phyloP scores from a whole-genome alignment of 1,140 invertebrate species.

The Fragariocoptes setiger region DNA sequence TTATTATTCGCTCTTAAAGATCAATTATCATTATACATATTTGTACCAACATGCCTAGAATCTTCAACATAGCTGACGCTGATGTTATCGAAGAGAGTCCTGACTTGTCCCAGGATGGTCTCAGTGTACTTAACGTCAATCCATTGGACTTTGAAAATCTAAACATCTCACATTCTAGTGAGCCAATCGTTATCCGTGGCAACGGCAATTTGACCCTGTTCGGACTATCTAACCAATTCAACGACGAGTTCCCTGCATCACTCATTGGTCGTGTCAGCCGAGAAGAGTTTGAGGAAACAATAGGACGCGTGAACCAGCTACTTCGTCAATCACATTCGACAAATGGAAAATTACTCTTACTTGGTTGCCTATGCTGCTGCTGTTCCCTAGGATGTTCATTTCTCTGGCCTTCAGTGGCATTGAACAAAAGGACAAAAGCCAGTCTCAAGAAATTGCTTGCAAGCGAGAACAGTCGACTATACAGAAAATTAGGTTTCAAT shows the following conservation, averaged over 20 bases:
- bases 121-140: too few species aligned
- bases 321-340: conserved; percentile 7
- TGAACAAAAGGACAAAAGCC: conserved; percentile 7
- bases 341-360: conserved; percentile 8
- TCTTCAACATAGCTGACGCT: too few species aligned
- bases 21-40: background rate
- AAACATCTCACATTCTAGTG: too few species aligned
- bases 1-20: background rate
- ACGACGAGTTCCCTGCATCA: conserved; percentile 6
- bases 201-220: conserved; percentile 10
- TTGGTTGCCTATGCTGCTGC: conserved; percentile 10
- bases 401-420: conserved; percentile 9
- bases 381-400: conserved; percentile 9
- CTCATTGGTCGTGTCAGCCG: conserved; percentile 7
- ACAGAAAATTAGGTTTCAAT: conserved; percentile 9
- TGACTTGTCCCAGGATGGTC: too few species aligned
- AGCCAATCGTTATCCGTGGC: conserved; percentile 9
- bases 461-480: conserved; percentile 8
- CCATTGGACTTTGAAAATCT: too few species aligned
- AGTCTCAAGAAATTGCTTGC: conserved; percentile 8
- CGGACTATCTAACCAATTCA: conserved; percentile 8
- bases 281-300: conserved; percentile 9
- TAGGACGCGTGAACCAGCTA: conserved; percentile 6
- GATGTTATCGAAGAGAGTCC: too few species aligned
- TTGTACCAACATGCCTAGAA: background rate